A percentile compares a stretch with the other conserved stretches of the same genome.
Conservation (phyloP, 2,113 vertebrate species). For the Chaetura pelagica region DNA sequence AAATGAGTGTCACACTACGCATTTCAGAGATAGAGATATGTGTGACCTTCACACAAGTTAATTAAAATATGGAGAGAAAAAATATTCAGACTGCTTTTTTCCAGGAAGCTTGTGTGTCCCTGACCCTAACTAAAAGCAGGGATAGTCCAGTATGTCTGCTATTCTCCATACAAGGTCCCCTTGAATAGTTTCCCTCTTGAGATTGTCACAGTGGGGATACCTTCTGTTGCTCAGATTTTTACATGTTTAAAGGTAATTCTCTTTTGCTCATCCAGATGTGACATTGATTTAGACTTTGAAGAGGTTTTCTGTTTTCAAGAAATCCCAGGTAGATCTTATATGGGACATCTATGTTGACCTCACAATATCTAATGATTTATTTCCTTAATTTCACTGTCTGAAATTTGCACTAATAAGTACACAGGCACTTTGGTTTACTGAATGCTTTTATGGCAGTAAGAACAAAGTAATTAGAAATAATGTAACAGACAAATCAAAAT, state of each 20-base stretch:
- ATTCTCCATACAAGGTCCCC: neutral
- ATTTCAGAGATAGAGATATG: slow-evolving; percentile 63
- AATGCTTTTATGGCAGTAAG: neutral
- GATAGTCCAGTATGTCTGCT: neutral
- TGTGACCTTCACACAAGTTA: slow-evolving; percentile 70
- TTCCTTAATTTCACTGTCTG: neutral
- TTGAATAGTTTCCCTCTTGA: neutral
- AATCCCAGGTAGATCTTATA: neutral
- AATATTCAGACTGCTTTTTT: neutral
- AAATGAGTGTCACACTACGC: slow-evolving; percentile 30
- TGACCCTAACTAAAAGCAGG: neutral
- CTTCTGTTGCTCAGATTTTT: neutral
- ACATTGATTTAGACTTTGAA: neutral
- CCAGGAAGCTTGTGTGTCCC: neutral
- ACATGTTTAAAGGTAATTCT: neutral
- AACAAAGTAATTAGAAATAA: neutral
- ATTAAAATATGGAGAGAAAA: slow-evolving; percentile 55
- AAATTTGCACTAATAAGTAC: neutral
- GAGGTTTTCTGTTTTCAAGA: neutral
- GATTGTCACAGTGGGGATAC: neutral
- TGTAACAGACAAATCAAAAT: neutral
- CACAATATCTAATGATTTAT: neutral
- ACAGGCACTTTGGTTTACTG: neutral
- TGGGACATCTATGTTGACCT: neutral
- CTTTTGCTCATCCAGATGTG: neutral